These are phyloP conservation scores for Cheumatopsyche charites DNA, from an alignment of 1,140 invertebrate species.

Conservation along the genomic window DNA sequence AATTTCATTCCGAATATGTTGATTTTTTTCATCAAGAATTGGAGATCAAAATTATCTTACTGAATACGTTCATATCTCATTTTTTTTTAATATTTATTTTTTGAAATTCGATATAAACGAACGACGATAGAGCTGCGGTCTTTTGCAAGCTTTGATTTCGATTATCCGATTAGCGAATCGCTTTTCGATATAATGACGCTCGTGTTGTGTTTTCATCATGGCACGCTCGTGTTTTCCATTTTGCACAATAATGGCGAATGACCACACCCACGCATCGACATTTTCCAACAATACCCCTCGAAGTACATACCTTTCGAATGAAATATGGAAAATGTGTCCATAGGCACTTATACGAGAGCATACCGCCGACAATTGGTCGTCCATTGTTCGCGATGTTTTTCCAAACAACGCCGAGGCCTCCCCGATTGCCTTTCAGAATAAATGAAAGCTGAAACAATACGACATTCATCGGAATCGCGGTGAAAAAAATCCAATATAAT, in stretches of 20 bases:
- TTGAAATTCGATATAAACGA: no score
- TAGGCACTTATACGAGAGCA: not conserved
- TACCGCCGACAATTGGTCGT: slow-evolving; percentile 21
- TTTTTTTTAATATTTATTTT: no score
- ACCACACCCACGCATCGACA: slow-evolving; percentile 1
- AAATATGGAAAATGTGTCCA: no score
- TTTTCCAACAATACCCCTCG: slow-evolving; percentile 6
- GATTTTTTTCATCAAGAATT: no score
- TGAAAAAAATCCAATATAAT: slow-evolving; percentile 37
- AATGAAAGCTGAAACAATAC: slow-evolving; percentile 41
- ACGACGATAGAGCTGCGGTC: no score
- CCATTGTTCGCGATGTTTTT: slow-evolving; percentile 42
- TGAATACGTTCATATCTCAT: no score
- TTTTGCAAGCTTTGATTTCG: not conserved
- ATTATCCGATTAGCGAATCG: slow-evolving; percentile 6
- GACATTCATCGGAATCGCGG: slow-evolving; percentile 43
- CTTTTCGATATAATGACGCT: not conserved
- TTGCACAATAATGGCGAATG: slow-evolving; percentile 9
- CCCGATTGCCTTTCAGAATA: slow-evolving; percentile 46
- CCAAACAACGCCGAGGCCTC: slow-evolving; percentile 38
- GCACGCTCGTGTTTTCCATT: not conserved
- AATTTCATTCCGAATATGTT: no score
- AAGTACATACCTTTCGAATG: no score
- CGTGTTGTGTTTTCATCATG: slow-evolving; percentile 21
- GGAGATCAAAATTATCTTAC: no score